phyloP scores from a whole-genome alignment of 2,888 invertebrate genomes.

The Baronia brevicornis region DNA sequence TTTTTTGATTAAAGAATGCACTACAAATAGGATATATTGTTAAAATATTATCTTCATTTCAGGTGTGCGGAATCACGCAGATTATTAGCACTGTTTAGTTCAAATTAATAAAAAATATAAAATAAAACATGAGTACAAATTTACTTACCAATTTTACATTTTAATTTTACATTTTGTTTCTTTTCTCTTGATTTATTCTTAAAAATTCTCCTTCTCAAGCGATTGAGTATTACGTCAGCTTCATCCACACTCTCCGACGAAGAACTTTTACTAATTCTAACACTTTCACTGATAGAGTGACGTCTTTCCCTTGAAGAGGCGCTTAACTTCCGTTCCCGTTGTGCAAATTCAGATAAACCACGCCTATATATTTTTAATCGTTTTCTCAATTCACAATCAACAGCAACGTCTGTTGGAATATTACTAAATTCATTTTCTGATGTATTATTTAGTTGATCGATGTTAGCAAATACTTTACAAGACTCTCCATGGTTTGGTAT shows the following conservation, averaged over 20 bases:
- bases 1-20: no score
- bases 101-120: neutral
- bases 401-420: constrained; percentile 56
- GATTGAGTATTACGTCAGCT: constrained; percentile 66
- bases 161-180: constrained; percentile 48
- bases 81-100: constrained; percentile 12
- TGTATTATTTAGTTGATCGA: constrained; percentile 40
- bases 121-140: constrained; percentile 18
- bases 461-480: constrained; percentile 31
- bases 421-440: constrained; percentile 60
- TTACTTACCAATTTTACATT: constrained; percentile 52
- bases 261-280: constrained; percentile 47
- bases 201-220: constrained; percentile 67
- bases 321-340: constrained; percentile 34
- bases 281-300: constrained; percentile 51
- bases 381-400: constrained; percentile 64
- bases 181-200: constrained; percentile 68
- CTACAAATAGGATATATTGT: no score
- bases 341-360: constrained; percentile 62
- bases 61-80: neutral
- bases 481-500: constrained; percentile 25
- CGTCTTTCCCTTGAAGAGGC: constrained; percentile 48
- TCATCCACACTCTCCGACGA: constrained; percentile 72
- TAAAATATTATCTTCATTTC: no score
- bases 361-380: constrained; percentile 69